Percentiles rank a stretch among this genome's conserved stretches.
phyloP scores from a whole-genome alignment of 2,797 vertebrate genomes.

The Pipistrellus nathusii region DNA sequence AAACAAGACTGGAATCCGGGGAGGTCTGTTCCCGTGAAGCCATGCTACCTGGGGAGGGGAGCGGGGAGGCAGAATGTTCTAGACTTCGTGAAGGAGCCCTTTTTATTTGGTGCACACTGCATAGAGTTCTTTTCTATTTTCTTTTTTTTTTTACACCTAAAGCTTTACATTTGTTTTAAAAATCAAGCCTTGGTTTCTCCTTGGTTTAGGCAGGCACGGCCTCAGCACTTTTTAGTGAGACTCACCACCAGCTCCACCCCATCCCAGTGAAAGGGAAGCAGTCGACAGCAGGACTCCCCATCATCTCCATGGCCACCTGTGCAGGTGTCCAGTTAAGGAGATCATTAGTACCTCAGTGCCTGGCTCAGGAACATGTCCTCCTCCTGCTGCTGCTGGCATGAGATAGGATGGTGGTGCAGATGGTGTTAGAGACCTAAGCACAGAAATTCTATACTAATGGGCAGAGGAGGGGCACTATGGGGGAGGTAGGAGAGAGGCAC shows the following conservation, averaged over 20 bases:
- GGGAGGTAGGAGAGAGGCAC: background rate
- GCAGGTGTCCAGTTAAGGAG: background rate
- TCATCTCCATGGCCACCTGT: no score
- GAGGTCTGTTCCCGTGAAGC: background rate
- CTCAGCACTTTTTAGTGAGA: background rate
- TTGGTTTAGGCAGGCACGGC: background rate
- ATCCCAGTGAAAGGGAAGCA: background rate
- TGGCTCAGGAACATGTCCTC: background rate
- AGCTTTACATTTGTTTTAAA: constrained; percentile 26
- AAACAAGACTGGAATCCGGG: background rate
- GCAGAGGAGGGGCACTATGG: background rate
- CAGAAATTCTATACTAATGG: background rate
- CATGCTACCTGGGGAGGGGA: background rate
- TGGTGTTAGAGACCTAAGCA: no score
- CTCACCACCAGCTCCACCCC: rapidly evolving
- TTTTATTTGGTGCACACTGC: background rate
- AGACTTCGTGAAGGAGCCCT: background rate
- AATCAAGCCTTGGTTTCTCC: background rate
- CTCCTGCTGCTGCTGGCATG: background rate
- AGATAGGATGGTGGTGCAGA: no score
- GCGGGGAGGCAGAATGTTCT: background rate
- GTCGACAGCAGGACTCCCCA: rapidly evolving
- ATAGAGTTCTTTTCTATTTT: background rate
- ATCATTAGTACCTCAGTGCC: background rate
- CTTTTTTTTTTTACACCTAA: background rate